phyloP scores from a whole-genome alignment of 2,888 invertebrate species.

The Acanthosepion pharaonis region DNA sequence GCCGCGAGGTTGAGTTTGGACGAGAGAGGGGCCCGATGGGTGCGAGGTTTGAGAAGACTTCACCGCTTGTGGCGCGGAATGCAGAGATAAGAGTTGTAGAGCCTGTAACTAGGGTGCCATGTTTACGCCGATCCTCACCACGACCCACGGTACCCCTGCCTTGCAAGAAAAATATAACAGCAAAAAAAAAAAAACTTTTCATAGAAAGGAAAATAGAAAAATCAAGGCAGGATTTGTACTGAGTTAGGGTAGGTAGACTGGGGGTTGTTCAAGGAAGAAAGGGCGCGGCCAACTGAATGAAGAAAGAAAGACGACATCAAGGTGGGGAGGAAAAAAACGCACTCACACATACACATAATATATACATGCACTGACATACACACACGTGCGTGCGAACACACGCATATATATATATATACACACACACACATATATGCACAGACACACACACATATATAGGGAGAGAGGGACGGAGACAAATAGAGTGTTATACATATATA shows the following conservation, averaged over 20 bases:
- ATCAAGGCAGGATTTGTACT: not conserved
- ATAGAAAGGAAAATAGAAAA: not conserved
- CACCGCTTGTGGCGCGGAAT: not conserved
- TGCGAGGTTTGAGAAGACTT: not conserved
- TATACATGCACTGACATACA: too few relatives aligned
- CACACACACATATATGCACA: too few relatives aligned
- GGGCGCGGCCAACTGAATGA: slow-evolving; percentile 18
- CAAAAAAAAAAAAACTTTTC: not conserved
- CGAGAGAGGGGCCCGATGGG: not conserved
- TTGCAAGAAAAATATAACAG: not conserved
- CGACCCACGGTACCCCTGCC: too few relatives aligned
- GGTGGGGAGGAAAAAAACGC: not conserved
- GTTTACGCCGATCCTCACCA: not conserved
- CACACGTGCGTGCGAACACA: too few relatives aligned
- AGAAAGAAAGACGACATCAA: not conserved
- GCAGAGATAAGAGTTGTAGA: not conserved
- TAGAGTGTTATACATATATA: too few relatives aligned
- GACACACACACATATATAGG: too few relatives aligned
- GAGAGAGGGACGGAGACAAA: too few relatives aligned
- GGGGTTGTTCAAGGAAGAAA: not conserved
- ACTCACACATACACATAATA: too few relatives aligned
- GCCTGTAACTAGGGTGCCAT: slow-evolving; percentile 22
- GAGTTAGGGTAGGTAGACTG: not conserved
- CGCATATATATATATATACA: not conserved
- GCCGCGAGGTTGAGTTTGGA: not conserved